Evolutionary conservation across 2,888 invertebrate genomes (phyloP).

Genomic region (Drosophila robusta): DNA sequence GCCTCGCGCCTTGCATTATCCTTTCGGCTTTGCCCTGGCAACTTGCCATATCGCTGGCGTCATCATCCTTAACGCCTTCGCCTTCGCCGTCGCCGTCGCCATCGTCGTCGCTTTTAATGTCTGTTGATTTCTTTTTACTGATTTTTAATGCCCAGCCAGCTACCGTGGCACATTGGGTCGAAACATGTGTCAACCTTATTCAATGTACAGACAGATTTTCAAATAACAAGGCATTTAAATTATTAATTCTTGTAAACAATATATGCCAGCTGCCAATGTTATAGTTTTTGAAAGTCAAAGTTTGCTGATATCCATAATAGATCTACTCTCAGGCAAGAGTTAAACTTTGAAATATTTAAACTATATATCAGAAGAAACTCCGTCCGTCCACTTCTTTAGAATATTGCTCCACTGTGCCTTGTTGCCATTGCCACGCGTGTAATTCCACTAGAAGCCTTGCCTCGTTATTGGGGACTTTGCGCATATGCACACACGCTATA

Average conservation of each 20-base stretch:
- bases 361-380: background rate
- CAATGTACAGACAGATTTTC: background rate
- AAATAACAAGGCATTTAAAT: too few species aligned
- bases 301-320: background rate
- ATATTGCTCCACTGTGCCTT: slow-evolving; percentile 31
- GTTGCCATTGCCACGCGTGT: slow-evolving; percentile 27
- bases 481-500: slow-evolving; percentile 50
- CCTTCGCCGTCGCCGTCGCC: slow-evolving; percentile 22
- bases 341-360: too few species aligned
- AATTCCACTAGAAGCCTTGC: slow-evolving; percentile 42
- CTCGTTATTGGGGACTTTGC: slow-evolving; percentile 53
- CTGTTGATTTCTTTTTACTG: slow-evolving; percentile 72
- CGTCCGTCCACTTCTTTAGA: background rate
- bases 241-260: too few species aligned
- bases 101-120: slow-evolving; percentile 65
- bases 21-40: slow-evolving; percentile 60
- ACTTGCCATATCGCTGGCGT: slow-evolving; percentile 62
- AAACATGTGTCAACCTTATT: background rate
- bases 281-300: background rate
- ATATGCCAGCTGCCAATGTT: background rate
- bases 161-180: slow-evolving; percentile 41
- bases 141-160: slow-evolving; percentile 64
- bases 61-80: slow-evolving; percentile 64
- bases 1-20: slow-evolving; percentile 44
- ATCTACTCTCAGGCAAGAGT: too few species aligned